Evolutionary conservation across 2,797 vertebrate species (phyloP), one percentile per base, ranked within the genome.

Genomic region (Hafferia zeledoni): DNA sequence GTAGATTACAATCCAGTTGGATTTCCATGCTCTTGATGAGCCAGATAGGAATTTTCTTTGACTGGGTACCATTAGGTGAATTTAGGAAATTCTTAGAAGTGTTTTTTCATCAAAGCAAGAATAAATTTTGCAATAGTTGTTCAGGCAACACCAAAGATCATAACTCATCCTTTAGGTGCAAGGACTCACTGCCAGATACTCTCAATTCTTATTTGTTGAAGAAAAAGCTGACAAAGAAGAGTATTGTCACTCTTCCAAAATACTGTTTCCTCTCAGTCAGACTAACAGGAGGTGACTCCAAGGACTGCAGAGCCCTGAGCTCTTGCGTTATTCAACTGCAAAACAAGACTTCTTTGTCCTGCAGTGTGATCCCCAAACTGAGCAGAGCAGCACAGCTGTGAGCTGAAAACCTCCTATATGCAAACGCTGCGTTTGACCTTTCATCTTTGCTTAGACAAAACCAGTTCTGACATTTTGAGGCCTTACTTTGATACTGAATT

Each of bases 331-430:
- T 93, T 83, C 63, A 91, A 2, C 68, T 37, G 10, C 55, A 61
- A 25, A 89, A 93, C 83, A 95, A 92, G 75, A 53, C 41, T 49
- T 83, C 68, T 56, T 88, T 97, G 90, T 93, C 79, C 59, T 63
- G 41, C 41, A 19, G 30, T 39, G 41, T 37, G 75, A 81, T 82
- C 72, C 60, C 74, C 57, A 84, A 46, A 67, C 89, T 75, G 27
- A 33, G 83, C 4, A 28, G 44, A 43, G 41, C 74, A 65, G 81
- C 67, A 37, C 86, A 96, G 82, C 86, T 93, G 83, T 55, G 84
- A 82, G 57, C 78, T 69, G 59, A 85, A 95, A 92, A 47, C 50
- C 35, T 68, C 83, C 47, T 79, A 76, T 25, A 6, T n/a, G 65
- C 52, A 71, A 61, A 83, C 2, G 0, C 13, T n/a, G 31, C 6